These are phyloP conservation scores for Ornithoptera priamus DNA, from an alignment of 2,888 invertebrate genomes.

Conservation along the genomic window DNA sequence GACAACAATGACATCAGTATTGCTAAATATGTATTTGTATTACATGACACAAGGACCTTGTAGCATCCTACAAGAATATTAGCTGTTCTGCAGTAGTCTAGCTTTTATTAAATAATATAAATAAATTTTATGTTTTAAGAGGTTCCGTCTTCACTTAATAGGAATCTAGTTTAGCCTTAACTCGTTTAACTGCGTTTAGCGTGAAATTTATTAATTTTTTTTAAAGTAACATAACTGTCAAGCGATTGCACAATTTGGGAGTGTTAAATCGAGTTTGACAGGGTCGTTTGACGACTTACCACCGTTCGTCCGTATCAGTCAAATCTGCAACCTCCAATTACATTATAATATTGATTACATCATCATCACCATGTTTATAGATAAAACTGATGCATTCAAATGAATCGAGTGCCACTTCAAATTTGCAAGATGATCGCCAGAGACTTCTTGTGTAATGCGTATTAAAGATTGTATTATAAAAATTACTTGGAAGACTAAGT, in stretches of 20 bases:
- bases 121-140: conserved; percentile 5
- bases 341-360: conserved; percentile 12
- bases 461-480: background rate
- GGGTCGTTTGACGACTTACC: conserved; percentile 4
- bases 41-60: too few relatives aligned
- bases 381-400: background rate
- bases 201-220: conserved; percentile 8
- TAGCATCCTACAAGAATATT: too few relatives aligned
- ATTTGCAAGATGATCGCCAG: background rate
- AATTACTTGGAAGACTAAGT: background rate
- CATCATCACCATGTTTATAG: conserved; percentile 1
- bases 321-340: conserved; percentile 6
- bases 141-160: conserved; percentile 18
- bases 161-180: conserved; percentile 17
- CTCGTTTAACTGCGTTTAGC: background rate
- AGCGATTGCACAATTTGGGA: conserved; percentile 3
- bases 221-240: conserved; percentile 1
- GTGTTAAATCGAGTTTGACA: background rate
- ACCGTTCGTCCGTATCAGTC: background rate
- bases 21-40: too few relatives aligned
- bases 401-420: background rate
- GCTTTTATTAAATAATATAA: background rate
- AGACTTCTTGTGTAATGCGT: background rate
- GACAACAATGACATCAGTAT: too few relatives aligned
- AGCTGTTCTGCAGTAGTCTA: background rate